Evolutionary conservation across 1,140 invertebrate genomes (phyloP).

Genomic region (Psix sp.): DNA sequence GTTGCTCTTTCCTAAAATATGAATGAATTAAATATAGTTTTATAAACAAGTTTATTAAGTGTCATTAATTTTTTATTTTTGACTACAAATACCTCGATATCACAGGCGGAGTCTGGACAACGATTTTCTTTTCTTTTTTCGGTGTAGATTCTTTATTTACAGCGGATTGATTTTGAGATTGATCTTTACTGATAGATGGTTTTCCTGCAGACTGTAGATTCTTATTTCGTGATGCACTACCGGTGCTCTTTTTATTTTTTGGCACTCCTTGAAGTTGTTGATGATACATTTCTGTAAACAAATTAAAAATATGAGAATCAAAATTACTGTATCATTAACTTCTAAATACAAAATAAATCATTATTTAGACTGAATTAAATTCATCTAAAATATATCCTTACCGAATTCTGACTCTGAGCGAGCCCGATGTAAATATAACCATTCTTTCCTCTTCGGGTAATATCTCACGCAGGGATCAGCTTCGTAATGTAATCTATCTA

Average conservation of each 20-base stretch:
- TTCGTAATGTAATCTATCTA: slow-evolving; percentile 92
- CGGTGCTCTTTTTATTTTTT: slow-evolving; percentile 77
- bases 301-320: slow-evolving; percentile 11
- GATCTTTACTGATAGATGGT: slow-evolving; percentile 69
- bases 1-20: slow-evolving; percentile 66
- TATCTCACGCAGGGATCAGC: slow-evolving; percentile 94
- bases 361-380: slow-evolving; percentile 7
- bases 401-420: slow-evolving; percentile 77
- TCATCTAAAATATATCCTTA: slow-evolving; percentile 34
- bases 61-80: slow-evolving; percentile 1
- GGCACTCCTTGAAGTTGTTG: slow-evolving; percentile 81
- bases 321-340: no score
- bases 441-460: slow-evolving; percentile 91
- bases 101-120: slow-evolving; percentile 62
- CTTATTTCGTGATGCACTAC: slow-evolving; percentile 72
- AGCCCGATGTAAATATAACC: slow-evolving; percentile 91
- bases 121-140: slow-evolving; percentile 70
- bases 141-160: slow-evolving; percentile 69
- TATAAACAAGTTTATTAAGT: slow-evolving; percentile 3
- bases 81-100: slow-evolving; percentile 63
- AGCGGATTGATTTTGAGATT: slow-evolving; percentile 64
- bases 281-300: slow-evolving; percentile 77
- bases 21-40: not conserved
- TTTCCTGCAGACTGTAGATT: slow-evolving; percentile 65
- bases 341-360: slow-evolving; percentile 6